Conservation (phyloP, 92 coral and sea anemone species). For the Epizoanthus scotinus region DNA sequence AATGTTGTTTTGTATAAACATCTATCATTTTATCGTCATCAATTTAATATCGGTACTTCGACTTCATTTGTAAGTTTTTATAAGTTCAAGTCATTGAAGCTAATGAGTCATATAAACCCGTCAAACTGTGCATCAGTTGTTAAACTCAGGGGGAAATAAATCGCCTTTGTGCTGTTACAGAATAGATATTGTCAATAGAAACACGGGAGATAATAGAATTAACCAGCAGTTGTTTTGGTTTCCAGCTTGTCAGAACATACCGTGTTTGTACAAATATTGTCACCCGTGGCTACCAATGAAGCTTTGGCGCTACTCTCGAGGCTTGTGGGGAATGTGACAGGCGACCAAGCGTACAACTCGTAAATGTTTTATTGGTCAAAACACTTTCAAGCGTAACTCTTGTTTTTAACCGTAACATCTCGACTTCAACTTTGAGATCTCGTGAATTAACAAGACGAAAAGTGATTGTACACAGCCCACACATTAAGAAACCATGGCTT, state of each 20-base stretch:
- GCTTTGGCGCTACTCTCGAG: slow-evolving; percentile 13
- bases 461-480: background rate
- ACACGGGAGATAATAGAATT: background rate
- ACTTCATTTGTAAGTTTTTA: too few species aligned
- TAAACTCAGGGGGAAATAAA: background rate
- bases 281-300: background rate
- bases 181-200: background rate
- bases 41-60: too few species aligned
- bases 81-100: too few species aligned
- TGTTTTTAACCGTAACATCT: background rate
- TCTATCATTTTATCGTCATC: too few species aligned
- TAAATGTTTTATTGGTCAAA: slow-evolving; percentile 35
- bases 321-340: background rate
- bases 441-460: background rate
- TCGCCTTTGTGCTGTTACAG: background rate
- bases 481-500: background rate
- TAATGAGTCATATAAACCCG: too few species aligned
- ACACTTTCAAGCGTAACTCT: slow-evolving; percentile 17
- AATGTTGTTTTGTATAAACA: background rate
- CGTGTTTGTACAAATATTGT: slow-evolving; percentile 18
- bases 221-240: slow-evolving; percentile 28
- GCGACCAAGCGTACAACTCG: slow-evolving; percentile 12
- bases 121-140: too few species aligned
- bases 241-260: slow-evolving; percentile 2
- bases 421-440: background rate